Percentiles rank a stretch among this genome's conserved stretches.
phyloP scores from a whole-genome alignment of 2,113 vertebrate genomes.

The Martes martes region DNA sequence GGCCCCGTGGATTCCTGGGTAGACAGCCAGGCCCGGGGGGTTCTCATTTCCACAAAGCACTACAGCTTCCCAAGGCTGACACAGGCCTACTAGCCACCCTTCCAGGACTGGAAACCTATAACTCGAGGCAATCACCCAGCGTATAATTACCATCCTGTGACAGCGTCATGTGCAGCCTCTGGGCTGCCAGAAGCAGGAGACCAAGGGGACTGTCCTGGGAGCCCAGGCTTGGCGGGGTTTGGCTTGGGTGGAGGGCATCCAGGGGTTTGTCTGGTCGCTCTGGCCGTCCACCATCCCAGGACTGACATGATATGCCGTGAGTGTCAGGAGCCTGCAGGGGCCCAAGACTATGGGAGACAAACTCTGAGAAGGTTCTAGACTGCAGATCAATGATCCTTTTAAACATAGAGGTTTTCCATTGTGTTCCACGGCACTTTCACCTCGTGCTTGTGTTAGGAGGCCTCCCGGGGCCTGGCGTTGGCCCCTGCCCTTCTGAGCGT shows the following conservation, averaged over 20 bases:
- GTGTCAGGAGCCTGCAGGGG: neutral
- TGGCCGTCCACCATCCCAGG: neutral
- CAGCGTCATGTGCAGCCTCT: neutral
- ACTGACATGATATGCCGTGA: neutral
- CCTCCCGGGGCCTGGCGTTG: neutral
- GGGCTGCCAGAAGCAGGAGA: neutral
- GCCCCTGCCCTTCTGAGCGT: rapidly evolving
- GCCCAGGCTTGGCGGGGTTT: neutral
- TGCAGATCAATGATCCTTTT: too few relatives aligned
- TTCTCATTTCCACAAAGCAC: neutral
- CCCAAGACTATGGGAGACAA: neutral
- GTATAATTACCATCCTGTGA: neutral
- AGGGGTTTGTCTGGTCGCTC: neutral
- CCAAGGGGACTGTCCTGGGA: neutral
- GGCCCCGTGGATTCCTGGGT: neutral
- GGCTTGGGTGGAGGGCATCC: neutral
- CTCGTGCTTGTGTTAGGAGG: neutral
- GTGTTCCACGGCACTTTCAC: rapidly evolving
- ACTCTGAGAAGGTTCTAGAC: neutral
- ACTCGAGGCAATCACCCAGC: neutral
- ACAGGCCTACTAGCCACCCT: neutral
- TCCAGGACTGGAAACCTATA: neutral
- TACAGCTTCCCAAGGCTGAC: neutral
- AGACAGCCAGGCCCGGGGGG: neutral
- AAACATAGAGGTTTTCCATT: rapidly evolving